Evolutionary conservation across 2,113 vertebrate genomes (phyloP).

Genomic region (Ammodytes marinus): DNA sequence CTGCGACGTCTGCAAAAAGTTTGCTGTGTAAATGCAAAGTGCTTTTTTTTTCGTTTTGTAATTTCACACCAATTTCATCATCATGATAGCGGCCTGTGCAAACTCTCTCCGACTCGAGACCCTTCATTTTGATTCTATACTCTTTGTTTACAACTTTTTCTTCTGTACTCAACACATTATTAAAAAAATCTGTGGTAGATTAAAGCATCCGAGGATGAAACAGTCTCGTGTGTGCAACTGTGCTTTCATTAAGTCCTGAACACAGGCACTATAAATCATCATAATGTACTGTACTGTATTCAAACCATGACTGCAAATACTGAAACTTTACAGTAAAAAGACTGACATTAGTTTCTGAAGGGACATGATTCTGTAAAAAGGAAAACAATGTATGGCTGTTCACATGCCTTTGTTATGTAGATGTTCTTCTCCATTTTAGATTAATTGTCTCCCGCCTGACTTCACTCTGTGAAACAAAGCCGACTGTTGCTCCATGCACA

Average conservation of each 20-base stretch:
- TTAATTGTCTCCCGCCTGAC: not conserved
- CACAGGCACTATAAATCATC: not conserved
- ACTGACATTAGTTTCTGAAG: not conserved
- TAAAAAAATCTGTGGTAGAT: not conserved
- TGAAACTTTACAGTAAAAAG: not conserved
- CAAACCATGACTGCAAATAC: not conserved
- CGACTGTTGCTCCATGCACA: slow-evolving; percentile 2
- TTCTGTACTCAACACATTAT: slow-evolving; percentile 12
- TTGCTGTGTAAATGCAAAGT: slow-evolving; percentile 16
- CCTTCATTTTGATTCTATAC: slow-evolving; percentile 14
- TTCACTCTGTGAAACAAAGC: slow-evolving; percentile 7
- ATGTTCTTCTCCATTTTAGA: slow-evolving; percentile 11
- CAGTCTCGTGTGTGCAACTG: not conserved
- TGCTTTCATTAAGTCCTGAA: not conserved
- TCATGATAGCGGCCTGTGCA: not conserved
- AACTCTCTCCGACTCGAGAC: slow-evolving; percentile 16
- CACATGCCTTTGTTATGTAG: slow-evolving; percentile 3
- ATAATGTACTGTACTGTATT: not conserved
- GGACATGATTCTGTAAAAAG: not conserved
- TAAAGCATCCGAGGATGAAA: slow-evolving; percentile 23
- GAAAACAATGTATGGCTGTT: not conserved
- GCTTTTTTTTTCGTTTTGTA: not conserved
- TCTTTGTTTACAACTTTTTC: slow-evolving; percentile 27
- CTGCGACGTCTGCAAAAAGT: not conserved
- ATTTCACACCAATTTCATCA: slow-evolving; percentile 66